Percentiles rank a stretch among this genome's conserved stretches.
Conservation (phyloP, 2,113 vertebrate genomes). For the Orientallactaga bullata region DNA sequence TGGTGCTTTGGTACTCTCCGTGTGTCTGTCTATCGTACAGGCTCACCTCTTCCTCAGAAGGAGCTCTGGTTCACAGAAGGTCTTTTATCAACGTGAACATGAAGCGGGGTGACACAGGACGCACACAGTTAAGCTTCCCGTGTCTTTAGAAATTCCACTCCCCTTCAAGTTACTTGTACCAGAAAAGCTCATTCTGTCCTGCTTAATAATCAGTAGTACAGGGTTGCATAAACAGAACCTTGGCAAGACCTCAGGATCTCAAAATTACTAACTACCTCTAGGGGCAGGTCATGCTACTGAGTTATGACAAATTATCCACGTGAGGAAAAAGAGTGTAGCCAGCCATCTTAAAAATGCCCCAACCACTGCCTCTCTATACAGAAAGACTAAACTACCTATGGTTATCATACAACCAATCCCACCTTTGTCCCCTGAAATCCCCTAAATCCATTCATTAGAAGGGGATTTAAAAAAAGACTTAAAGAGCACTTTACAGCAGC, state of each 20-base stretch:
- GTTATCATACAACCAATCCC: too few relatives aligned
- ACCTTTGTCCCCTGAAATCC: too few relatives aligned
- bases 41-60: constrained; percentile 7
- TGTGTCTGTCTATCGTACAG: neutral
- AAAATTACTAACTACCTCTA: too few relatives aligned
- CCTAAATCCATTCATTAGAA: too few relatives aligned
- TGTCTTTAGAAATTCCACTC: constrained; percentile 21
- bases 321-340: too few relatives aligned
- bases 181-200: constrained; percentile 55
- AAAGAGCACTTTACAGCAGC: too few relatives aligned
- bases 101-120: constrained; percentile 4
- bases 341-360: too few relatives aligned
- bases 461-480: too few relatives aligned
- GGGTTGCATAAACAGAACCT: constrained; percentile 60
- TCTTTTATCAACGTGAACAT: neutral
- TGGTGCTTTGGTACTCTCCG: constrained; percentile 44
- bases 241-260: too few relatives aligned
- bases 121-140: neutral
- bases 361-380: too few relatives aligned
- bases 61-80: constrained; percentile 49
- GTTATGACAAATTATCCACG: constrained; percentile 12
- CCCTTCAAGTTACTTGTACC: constrained; percentile 45
- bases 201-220: constrained; percentile 85
- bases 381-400: too few relatives aligned
- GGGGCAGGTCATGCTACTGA: too few relatives aligned